Percentiles rank a stretch among this genome's conserved stretches.
Conservation (phyloP, 2,888 invertebrate species). For the Drosophila dives region DNA sequence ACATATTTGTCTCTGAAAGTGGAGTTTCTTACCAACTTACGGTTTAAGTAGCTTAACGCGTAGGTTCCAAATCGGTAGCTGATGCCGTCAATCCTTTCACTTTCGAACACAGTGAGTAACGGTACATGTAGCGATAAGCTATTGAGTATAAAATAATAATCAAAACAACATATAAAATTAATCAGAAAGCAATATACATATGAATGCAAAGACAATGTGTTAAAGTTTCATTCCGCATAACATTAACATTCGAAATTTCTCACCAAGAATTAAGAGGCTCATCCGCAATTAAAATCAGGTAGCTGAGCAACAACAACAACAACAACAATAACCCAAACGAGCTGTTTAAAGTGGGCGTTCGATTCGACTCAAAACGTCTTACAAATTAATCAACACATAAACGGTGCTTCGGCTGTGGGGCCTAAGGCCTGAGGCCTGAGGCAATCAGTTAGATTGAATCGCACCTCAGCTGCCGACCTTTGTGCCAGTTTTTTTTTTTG, state of each 20-base stretch:
- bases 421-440: conserved; percentile 26
- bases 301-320: conserved; percentile 44
- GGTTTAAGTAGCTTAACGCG: conserved; percentile 44
- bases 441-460: conserved; percentile 44
- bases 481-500: conserved; percentile 61
- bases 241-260: conserved; percentile 53
- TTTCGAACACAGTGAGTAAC: conserved; percentile 54
- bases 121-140: conserved; percentile 43
- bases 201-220: conserved; percentile 36
- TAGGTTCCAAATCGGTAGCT: conserved; percentile 55
- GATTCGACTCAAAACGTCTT: conserved; percentile 53
- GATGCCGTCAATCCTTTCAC: conserved; percentile 66
- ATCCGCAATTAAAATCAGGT: conserved; percentile 45
- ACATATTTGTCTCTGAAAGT: background rate
- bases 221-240: conserved; percentile 33
- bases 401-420: conserved; percentile 29
- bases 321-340: conserved; percentile 15
- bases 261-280: conserved; percentile 44
- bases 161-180: conserved; percentile 60
- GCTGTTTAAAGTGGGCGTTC: conserved; percentile 59
- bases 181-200: conserved; percentile 57
- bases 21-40: conserved; percentile 23
- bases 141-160: conserved; percentile 40
- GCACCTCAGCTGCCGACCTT: conserved; percentile 57
- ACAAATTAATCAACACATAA: conserved; percentile 78